Evolutionary conservation across 2,888 invertebrate species (phyloP).

Genomic region (Esperia sulphurella): DNA sequence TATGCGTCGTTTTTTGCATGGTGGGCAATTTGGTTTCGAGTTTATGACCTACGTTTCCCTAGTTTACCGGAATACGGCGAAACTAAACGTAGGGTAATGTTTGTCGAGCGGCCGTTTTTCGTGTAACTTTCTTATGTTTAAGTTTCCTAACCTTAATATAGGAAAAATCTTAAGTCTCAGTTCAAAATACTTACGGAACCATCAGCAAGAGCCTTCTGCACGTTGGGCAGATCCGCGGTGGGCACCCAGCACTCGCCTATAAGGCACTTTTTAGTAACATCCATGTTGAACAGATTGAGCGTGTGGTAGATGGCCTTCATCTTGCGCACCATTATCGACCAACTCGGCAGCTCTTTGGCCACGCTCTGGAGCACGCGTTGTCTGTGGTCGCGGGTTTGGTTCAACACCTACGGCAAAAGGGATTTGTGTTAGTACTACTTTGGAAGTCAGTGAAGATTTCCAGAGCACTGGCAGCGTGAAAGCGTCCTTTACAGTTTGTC

Average conservation of each 20-base stretch:
- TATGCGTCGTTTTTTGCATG: too few relatives aligned
- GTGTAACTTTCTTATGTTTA: too few relatives aligned
- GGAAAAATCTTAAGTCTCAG: not conserved
- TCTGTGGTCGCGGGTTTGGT: constrained; percentile 95
- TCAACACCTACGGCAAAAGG: constrained; percentile 81
- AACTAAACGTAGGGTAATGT: too few relatives aligned
- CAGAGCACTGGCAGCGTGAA: too few relatives aligned
- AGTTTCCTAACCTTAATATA: too few relatives aligned
- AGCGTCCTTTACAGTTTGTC: too few relatives aligned
- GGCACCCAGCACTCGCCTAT: constrained; percentile 94
- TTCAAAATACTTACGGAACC: constrained; percentile 83
- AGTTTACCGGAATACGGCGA: too few relatives aligned
- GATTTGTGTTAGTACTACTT: too few relatives aligned
- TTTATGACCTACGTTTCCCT: too few relatives aligned
- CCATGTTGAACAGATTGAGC: constrained; percentile 92
- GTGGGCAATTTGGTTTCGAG: too few relatives aligned
- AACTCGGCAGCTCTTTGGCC: constrained; percentile 92
- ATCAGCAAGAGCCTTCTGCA: constrained; percentile 87
- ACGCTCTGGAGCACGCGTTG: constrained; percentile 92
- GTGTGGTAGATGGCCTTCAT: constrained; percentile 96
- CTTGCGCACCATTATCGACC: constrained; percentile 94
- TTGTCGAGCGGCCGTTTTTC: too few relatives aligned
- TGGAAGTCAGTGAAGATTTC: too few relatives aligned
- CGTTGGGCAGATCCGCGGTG: constrained; percentile 83
- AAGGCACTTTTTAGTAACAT: constrained; percentile 91